Conservation (phyloP, 2,888 invertebrate genomes). For the Drepanosiphum platanoidis region DNA sequence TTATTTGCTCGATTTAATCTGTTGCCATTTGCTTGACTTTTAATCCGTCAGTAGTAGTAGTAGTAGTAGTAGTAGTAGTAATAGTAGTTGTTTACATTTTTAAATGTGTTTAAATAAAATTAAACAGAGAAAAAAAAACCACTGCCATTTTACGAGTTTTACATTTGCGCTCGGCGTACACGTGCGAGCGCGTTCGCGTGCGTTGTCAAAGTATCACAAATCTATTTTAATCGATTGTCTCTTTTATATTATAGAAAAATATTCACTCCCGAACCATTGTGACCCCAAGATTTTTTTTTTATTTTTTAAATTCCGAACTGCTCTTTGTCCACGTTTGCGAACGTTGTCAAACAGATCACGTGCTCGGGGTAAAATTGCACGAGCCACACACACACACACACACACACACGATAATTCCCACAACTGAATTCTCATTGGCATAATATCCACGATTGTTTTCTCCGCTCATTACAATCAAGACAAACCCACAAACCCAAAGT, state of each 20-base stretch:
- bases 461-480: conserved; percentile 55
- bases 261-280: conserved; percentile 15
- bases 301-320: conserved; percentile 47
- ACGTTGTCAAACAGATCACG: conserved; percentile 53
- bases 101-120: neutral
- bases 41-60: conserved; percentile 9
- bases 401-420: conserved; percentile 41
- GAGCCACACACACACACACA: no score
- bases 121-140: neutral
- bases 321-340: conserved; percentile 39
- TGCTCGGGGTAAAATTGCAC: conserved; percentile 50
- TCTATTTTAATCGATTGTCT: conserved; percentile 11
- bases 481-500: conserved; percentile 27
- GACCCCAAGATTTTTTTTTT: conserved; percentile 28
- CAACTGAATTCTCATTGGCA: conserved; percentile 42
- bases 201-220: conserved; percentile 9
- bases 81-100: conserved; percentile 2
- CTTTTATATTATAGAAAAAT: conserved; percentile 26
- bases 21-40: neutral
- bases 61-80: no score
- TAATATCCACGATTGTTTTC: conserved; percentile 54
- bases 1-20: conserved; percentile 18
- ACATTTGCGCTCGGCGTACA: no score
- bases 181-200: no score
- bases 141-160: neutral